Evolutionary conservation across 2,113 vertebrate genomes (phyloP).

Genomic region (Brachypodius melanocephalos): DNA sequence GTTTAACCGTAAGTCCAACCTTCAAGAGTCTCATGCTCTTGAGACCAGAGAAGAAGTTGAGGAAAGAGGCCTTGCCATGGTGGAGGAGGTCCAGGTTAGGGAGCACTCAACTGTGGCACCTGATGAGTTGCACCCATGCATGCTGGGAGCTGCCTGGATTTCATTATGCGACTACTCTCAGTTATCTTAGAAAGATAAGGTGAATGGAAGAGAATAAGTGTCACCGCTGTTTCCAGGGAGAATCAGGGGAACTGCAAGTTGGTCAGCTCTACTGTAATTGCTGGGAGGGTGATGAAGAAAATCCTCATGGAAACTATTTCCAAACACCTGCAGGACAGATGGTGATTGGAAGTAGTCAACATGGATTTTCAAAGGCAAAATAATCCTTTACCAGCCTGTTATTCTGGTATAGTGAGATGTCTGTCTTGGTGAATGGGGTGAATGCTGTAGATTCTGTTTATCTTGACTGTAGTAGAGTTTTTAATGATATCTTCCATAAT

Average conservation of each 20-base stretch:
- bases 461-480: not conserved
- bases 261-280: not conserved
- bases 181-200: not conserved
- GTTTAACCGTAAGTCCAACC: not conserved
- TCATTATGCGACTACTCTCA: not conserved
- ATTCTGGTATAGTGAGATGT: not conserved
- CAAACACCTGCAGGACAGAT: not conserved
- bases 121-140: not conserved
- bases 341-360: not conserved
- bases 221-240: not conserved
- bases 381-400: not conserved
- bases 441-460: not conserved
- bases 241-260: not conserved
- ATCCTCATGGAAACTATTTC: not conserved
- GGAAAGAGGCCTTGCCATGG: not conserved
- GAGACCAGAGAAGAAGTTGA: not conserved
- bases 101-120: not conserved
- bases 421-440: not conserved
- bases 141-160: not conserved
- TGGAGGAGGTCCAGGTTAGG: not conserved
- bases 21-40: not conserved
- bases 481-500: not conserved
- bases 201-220: not conserved
- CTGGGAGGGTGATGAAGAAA: not conserved
- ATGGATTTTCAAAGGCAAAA: not conserved